phyloP scores from a whole-genome alignment of 2,797 vertebrate genomes.

The Spatula clypeata region DNA sequence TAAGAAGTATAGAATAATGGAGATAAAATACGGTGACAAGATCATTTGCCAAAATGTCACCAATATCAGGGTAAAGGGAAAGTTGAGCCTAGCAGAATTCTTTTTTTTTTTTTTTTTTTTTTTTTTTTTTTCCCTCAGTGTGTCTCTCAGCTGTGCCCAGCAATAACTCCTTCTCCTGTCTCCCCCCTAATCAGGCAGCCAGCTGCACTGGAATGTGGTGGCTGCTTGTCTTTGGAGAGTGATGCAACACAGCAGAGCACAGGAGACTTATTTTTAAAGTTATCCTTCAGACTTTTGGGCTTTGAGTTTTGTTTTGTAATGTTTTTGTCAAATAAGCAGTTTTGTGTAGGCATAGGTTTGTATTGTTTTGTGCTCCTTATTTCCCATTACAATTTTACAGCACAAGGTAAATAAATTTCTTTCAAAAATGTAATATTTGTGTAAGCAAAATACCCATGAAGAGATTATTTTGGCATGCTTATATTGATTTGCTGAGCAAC shows the following conservation, averaged over 20 bases:
- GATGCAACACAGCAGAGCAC: not conserved
- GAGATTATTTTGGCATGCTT: not conserved
- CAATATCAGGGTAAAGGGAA: not conserved
- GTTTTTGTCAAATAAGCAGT: not conserved
- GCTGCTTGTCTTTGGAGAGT: slow-evolving; percentile 27
- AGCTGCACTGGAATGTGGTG: slow-evolving; percentile 46
- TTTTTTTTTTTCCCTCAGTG: slow-evolving; percentile 49
- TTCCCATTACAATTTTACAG: not conserved
- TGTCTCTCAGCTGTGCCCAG: slow-evolving; percentile 39
- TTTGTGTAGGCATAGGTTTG: not conserved
- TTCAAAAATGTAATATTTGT: not conserved
- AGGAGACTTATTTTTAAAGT: not conserved
- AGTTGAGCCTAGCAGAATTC: not conserved
- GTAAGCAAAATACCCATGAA: not conserved
- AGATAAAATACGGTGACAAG: not conserved
- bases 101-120: slow-evolving; percentile 24
- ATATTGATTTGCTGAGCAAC: not conserved
- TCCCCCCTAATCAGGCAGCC: not conserved
- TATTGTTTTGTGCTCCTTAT: not conserved
- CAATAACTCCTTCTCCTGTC: slow-evolving; percentile 40
- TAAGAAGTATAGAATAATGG: not conserved
- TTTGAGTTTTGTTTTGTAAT: not conserved
- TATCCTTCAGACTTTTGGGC: not conserved
- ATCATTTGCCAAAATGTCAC: not conserved
- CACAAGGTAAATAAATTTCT: not conserved